Evolutionary conservation across 2,888 invertebrate species (phyloP).

Genomic region (Ligdia adustata): DNA sequence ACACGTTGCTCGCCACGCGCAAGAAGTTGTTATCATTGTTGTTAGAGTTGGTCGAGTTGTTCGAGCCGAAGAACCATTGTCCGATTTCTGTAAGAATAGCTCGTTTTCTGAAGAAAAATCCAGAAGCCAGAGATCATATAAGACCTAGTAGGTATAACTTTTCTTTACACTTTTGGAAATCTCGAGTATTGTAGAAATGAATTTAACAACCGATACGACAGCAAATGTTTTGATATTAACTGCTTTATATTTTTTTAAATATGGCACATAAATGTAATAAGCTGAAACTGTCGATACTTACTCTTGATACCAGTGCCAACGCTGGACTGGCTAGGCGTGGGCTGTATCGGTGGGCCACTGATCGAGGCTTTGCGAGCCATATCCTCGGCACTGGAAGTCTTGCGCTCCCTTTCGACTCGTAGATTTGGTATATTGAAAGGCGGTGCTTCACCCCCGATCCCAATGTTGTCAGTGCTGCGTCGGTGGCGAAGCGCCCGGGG

Average conservation of each 20-base stretch:
- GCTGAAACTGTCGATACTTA: no score
- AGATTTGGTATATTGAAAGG: conserved; percentile 95
- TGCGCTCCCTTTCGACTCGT: conserved; percentile 90
- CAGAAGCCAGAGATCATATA: no score
- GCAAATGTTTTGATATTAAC: no score
- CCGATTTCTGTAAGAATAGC: conserved; percentile 79
- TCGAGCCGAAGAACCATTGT: conserved; percentile 94
- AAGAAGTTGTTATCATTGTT: conserved; percentile 90
- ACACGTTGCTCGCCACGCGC: conserved; percentile 89
- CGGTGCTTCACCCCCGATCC: conserved; percentile 86
- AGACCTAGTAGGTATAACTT: no score
- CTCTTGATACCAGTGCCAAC: conserved; percentile 41
- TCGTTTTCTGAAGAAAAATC: no score
- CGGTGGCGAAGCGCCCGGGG: conserved; percentile 89
- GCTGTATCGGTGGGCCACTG: conserved; percentile 68
- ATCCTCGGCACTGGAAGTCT: conserved; percentile 95
- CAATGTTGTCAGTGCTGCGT: conserved; percentile 94
- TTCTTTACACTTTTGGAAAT: no score
- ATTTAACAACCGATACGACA: no score
- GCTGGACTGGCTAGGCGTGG: conserved; percentile 20
- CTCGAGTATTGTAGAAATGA: no score
- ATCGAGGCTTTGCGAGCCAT: conserved; percentile 95
- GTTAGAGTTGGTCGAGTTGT: conserved; percentile 87
- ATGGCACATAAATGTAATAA: no score
- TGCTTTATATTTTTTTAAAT: no score